phyloP scores from a whole-genome alignment of 2,888 invertebrate genomes.

The Pyrochroa serraticornis region DNA sequence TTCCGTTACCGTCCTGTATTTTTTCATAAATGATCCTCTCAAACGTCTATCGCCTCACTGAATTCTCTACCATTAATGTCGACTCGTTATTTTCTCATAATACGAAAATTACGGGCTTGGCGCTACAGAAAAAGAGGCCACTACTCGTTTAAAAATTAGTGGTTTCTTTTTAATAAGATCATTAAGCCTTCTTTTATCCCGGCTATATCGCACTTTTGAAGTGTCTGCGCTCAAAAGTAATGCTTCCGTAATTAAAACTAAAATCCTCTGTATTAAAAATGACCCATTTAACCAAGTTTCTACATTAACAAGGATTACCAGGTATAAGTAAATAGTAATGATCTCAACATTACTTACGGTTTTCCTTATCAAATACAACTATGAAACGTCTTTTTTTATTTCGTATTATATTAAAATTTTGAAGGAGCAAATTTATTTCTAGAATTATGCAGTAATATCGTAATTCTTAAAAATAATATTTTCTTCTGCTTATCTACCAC shows the following conservation, averaged over 20 bases:
- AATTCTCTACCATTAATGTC: too few relatives aligned
- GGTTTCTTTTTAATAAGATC: slow-evolving; percentile 16
- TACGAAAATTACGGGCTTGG: too few relatives aligned
- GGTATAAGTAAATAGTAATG: neutral
- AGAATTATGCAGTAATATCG: too few relatives aligned
- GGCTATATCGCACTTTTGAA: neutral
- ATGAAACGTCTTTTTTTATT: too few relatives aligned
- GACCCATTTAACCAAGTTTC: neutral
- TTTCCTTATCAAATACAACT: too few relatives aligned
- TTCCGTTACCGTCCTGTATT: too few relatives aligned
- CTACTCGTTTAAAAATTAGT: slow-evolving; percentile 17
- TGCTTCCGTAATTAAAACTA: slow-evolving; percentile 6
- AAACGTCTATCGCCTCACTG: too few relatives aligned
- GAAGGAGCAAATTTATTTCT: too few relatives aligned
- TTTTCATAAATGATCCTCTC: too few relatives aligned
- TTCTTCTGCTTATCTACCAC: slow-evolving; percentile 13
- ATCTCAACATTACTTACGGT: too few relatives aligned
- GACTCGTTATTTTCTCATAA: too few relatives aligned
- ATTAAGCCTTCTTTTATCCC: slow-evolving; percentile 13
- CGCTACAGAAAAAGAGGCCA: neutral
- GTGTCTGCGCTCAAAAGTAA: slow-evolving; percentile 4
- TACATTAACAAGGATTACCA: slow-evolving; percentile 10
- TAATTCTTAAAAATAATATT: slow-evolving; percentile 13
- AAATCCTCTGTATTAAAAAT: slow-evolving; percentile 7
- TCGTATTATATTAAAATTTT: too few relatives aligned